Evolutionary conservation across 2,888 invertebrate genomes (phyloP).

Genomic region (Calliphora vomitoria): DNA sequence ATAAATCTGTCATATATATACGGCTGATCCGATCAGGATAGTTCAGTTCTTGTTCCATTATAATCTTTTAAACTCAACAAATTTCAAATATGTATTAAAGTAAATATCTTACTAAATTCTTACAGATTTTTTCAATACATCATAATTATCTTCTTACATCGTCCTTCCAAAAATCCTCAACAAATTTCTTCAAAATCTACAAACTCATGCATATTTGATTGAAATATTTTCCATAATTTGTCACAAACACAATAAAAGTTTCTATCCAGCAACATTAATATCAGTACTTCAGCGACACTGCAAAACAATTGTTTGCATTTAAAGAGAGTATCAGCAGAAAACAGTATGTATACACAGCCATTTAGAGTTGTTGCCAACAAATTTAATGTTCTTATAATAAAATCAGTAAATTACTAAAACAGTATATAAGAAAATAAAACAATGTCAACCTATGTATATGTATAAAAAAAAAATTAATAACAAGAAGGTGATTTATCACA

Average conservation of each 20-base stretch:
- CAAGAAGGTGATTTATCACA: neutral
- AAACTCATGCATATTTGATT: slow-evolving; percentile 14
- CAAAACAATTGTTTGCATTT: neutral
- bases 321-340: neutral
- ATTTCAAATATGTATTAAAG: too few relatives aligned
- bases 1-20: too few relatives aligned
- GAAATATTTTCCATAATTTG: neutral
- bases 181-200: neutral
- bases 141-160: too few relatives aligned
- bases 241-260: neutral
- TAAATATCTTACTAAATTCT: too few relatives aligned
- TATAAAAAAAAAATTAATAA: too few relatives aligned
- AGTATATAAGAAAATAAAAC: neutral
- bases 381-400: neutral
- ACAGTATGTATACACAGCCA: neutral
- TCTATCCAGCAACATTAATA: neutral
- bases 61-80: too few relatives aligned
- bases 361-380: neutral
- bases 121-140: too few relatives aligned
- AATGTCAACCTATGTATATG: neutral
- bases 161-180: too few relatives aligned
- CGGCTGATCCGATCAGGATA: too few relatives aligned
- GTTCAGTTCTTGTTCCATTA: too few relatives aligned
- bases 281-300: neutral
- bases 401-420: neutral